These are phyloP conservation scores for Drosophila gunungcola DNA, from an alignment of 1,140 invertebrate genomes.

Conservation along the genomic window DNA sequence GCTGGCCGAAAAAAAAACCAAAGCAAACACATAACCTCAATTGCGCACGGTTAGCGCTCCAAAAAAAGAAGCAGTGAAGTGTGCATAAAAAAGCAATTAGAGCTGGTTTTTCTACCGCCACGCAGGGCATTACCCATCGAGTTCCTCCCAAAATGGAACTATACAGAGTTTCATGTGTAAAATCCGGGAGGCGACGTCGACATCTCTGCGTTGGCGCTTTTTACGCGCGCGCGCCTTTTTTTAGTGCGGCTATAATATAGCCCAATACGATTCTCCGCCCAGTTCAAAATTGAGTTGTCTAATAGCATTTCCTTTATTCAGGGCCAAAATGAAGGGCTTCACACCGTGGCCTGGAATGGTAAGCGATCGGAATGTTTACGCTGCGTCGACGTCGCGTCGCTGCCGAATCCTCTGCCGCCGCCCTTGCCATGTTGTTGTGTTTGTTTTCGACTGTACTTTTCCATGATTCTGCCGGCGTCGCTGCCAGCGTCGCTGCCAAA, in stretches of 20 bases:
- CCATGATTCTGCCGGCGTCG: conserved; percentile 40
- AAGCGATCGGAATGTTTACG: conserved; percentile 86
- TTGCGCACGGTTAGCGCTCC: conserved; percentile 42
- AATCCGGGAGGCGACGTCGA: conserved; percentile 25
- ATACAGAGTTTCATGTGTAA: conserved; percentile 1
- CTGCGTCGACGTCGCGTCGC: conserved; percentile 38
- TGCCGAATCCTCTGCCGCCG: conserved; percentile 38
- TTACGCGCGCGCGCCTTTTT: conserved; percentile 69
- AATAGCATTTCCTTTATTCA: conserved; percentile 86
- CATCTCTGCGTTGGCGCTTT: conserved; percentile 78
- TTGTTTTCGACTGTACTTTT: conserved; percentile 83
- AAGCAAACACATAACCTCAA: conserved; percentile 71
- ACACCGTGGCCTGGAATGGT: conserved; percentile 97
- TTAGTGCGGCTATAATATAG: conserved; percentile 13
- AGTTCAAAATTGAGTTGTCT: background rate
- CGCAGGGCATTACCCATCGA: conserved; percentile 15
- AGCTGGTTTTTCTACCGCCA: conserved; percentile 21
- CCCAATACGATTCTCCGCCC: conserved; percentile 25
- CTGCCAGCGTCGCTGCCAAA: conserved; percentile 33
- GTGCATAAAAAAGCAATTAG: conserved; percentile 44
- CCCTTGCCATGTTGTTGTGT: conserved; percentile 51
- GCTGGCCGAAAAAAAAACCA: conserved; percentile 3
- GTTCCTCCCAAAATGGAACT: conserved; percentile 3
- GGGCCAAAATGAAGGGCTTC: conserved; percentile 98
- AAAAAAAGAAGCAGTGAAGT: conserved; percentile 41